Evolutionary conservation across 1,140 invertebrate genomes (phyloP), one percentile per base, ranked within the genome.

Genomic region (Drosophila trapezifrons): DNA sequence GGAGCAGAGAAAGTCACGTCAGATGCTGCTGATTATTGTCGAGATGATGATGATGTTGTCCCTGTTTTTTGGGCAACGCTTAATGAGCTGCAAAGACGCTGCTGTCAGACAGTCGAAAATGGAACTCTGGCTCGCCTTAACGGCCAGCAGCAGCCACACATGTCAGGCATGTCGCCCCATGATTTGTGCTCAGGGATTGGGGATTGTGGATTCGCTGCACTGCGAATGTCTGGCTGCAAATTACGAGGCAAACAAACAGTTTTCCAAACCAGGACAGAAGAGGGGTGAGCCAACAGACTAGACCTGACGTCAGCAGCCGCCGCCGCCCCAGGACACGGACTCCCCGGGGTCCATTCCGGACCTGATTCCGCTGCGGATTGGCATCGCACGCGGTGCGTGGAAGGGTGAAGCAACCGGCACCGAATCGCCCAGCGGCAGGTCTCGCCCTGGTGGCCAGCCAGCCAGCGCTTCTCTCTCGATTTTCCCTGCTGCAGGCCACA

Each of bases 11-110:
- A 52, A 80, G 67, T 76, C 35, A 51, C 35, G 43, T 87, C 82
- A 87, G 80, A 79, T 72, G 49, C n/a, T 45, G 32, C 27, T 29
- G 37, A 25, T 45, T 27, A 27, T 42, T 35, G 18, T 32, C 7
- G 10, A 10, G 12, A 38, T 40, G 32, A 57, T 46, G 17, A 74
- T 74, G 59, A 46, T 64, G 58, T 45, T 51, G 29, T 35, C 27
- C 17, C 13, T 35, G 9, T 66, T 46, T 71, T 90, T 70, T 70
- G 72, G 75, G 67, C 58, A 69, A 52, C 63, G 63, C 69, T 72
- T 89, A 89, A 89, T 77, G 76, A 89, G 80, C 84, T 89, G 84
- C 78, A 76, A 89, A 89, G 63, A 72, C 63, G 65, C 62, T 71
- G 65, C 62, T 71, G 62, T 57, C 60, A 49, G 67, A 60, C 63